Conservation (phyloP, 2,888 invertebrate species). For the Scelioninae gen. 2 region DNA sequence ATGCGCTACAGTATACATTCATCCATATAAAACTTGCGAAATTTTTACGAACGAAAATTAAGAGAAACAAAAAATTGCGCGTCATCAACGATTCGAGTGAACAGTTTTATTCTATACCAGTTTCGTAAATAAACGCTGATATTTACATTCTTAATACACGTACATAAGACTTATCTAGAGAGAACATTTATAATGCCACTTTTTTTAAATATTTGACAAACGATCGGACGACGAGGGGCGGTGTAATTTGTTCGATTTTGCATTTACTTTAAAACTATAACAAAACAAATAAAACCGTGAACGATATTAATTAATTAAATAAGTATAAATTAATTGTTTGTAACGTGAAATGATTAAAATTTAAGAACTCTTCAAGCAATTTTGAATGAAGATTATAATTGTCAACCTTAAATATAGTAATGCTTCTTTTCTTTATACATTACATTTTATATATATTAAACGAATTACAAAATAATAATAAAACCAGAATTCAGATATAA, state of each 20-base stretch:
- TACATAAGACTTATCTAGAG: slow-evolving; percentile 42
- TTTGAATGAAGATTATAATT: neutral
- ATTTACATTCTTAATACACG: slow-evolving; percentile 50
- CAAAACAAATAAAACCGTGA: neutral
- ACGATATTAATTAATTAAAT: slow-evolving; percentile 5
- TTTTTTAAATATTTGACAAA: slow-evolving; percentile 51
- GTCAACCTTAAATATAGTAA: neutral
- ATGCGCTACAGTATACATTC: slow-evolving; percentile 4
- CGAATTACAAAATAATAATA: too few species aligned
- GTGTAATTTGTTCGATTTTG: neutral
- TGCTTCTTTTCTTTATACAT: neutral
- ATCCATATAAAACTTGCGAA: slow-evolving; percentile 6
- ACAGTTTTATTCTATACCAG: slow-evolving; percentile 6
- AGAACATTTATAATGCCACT: slow-evolving; percentile 60
- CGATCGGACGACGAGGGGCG: slow-evolving; percentile 54
- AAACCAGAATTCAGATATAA: too few species aligned
- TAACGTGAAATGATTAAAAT: neutral
- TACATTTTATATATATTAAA: too few species aligned
- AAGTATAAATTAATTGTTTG: neutral
- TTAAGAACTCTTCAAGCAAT: too few species aligned
- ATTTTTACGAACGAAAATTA: neutral
- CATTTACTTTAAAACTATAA: neutral
- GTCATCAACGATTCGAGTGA: slow-evolving; percentile 2
- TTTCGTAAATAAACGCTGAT: slow-evolving; percentile 42
- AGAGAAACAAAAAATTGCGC: slow-evolving; percentile 4